These are phyloP conservation scores for Cranoglanis bouderius DNA, from an alignment of 2,113 vertebrate genomes.

Conservation along the genomic window DNA sequence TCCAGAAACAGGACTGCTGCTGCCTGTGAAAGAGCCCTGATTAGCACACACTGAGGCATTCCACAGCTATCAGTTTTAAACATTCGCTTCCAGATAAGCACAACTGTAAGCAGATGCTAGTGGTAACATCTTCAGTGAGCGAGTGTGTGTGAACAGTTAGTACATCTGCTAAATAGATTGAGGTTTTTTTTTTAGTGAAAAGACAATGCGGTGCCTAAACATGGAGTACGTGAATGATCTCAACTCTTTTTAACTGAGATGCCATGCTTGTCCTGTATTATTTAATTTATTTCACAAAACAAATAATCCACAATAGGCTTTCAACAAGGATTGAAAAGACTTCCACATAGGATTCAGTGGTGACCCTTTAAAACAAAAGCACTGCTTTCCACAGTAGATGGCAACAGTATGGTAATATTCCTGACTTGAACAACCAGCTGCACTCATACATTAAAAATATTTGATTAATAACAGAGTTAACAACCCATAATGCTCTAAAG, in stretches of 20 bases:
- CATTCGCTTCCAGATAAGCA: not conserved
- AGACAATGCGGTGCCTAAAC: not conserved
- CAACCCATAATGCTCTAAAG: not conserved
- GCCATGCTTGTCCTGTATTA: not conserved
- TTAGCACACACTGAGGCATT: slow-evolving; percentile 8
- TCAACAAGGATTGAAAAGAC: not conserved
- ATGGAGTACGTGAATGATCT: not conserved
- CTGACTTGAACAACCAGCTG: not conserved
- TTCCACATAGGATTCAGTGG: not conserved
- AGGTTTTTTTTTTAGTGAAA: not conserved
- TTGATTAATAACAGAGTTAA: not conserved
- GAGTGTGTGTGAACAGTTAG: not conserved
- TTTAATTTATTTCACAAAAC: not conserved
- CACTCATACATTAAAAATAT: not conserved
- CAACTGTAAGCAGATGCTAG: not conserved
- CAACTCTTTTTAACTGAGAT: not conserved
- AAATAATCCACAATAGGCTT: not conserved
- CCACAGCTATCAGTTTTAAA: not conserved
- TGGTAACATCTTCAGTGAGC: not conserved
- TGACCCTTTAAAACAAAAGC: not conserved
- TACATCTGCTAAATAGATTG: not conserved
- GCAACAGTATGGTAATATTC: not conserved
- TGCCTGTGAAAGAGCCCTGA: slow-evolving; percentile 3
- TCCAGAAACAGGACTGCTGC: not conserved
- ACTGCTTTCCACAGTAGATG: not conserved